Evolutionary conservation across 1,140 invertebrate species (phyloP).

Genomic region (Thereuonema tuberculata): DNA sequence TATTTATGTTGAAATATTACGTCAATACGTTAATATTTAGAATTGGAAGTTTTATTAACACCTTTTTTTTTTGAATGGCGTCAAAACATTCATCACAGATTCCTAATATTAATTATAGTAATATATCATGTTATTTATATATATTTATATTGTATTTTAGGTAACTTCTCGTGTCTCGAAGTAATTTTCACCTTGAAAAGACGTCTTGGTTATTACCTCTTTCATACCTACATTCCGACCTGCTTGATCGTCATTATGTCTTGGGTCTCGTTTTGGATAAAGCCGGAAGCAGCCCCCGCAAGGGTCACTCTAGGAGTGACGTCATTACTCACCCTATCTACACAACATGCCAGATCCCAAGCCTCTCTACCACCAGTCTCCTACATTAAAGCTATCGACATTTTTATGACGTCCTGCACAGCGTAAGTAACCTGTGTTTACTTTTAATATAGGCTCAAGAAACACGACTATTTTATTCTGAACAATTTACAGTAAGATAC

Average conservation of each 20-base stretch:
- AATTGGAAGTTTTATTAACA: too few species aligned
- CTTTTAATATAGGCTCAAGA: too few species aligned
- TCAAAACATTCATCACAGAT: too few species aligned
- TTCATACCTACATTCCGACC: conserved; percentile 63
- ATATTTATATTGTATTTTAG: too few species aligned
- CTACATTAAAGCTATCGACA: conserved; percentile 27
- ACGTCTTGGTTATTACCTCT: conserved; percentile 69
- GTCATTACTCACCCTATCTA: conserved; percentile 27
- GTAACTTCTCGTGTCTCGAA: conserved; percentile 76
- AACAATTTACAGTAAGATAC: too few species aligned
- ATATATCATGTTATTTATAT: too few species aligned
- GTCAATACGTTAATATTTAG: too few species aligned
- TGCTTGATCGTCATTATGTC: conserved; percentile 32
- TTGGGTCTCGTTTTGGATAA: conserved; percentile 32
- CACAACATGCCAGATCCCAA: conserved; percentile 31
- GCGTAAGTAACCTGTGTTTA: too few species aligned
- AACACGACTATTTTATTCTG: too few species aligned
- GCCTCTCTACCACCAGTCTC: conserved; percentile 30
- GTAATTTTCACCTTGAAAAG: conserved; percentile 72
- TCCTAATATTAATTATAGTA: too few species aligned
- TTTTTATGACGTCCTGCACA: conserved; percentile 17
- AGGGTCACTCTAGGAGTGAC: conserved; percentile 30
- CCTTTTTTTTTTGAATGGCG: too few species aligned
- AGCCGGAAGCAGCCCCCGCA: conserved; percentile 29
- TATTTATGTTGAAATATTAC: too few species aligned